Evolutionary conservation across 2,797 vertebrate species (phyloP), one percentile per base, ranked within the genome.

Genomic region (Pyrocephalus nanus): DNA sequence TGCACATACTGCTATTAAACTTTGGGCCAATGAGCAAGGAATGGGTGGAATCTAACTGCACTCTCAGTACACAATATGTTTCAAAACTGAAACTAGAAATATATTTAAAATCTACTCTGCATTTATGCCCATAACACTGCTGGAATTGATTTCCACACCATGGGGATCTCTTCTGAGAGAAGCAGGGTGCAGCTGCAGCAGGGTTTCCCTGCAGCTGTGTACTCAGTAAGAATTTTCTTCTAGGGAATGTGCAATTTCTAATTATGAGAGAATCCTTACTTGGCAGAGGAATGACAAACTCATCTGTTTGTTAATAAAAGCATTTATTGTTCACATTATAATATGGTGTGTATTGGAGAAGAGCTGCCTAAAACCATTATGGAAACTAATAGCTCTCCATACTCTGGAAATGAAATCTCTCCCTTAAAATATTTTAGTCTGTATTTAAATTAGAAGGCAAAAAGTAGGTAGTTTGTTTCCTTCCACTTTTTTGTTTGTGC

Each of bases 211-310:
- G 66, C 67, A 90, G 77, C 86, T 95, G 77, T 74, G 70, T 75
- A 58, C 57, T 75, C 73, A 69, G 36, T 61, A 70, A 75, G 57
- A 95, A 40, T 73, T 85, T 86, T 91, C 83, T 93, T 71, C 88
- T 58, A 84, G n/a, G 36, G n/a, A 88, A 70, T 42, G 32, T 82
- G 78, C 58, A 87, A 13, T 87, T 86, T 84, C 76, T 94, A 88
- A 94, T 94, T 88, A 87, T 67, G 67, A 79, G 20, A 77, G n/a
- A 91, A 79, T 86, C 34, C 72, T 91, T 88, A 36, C 81, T 92
- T 93, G 79, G 76, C 64, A 69, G 27, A 83, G 36, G 20, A 88
- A 86, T 88, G 64, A 50, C 58, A 93, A 83, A 45, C 70, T 95
- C 65, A 88, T 95, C 70, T 86, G 36, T 47, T 91, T 92, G 54